Percentiles rank a stretch among this genome's conserved stretches.
Conservation (phyloP, 2,113 vertebrate species). For the Ptilorrhoa leucosticta region DNA sequence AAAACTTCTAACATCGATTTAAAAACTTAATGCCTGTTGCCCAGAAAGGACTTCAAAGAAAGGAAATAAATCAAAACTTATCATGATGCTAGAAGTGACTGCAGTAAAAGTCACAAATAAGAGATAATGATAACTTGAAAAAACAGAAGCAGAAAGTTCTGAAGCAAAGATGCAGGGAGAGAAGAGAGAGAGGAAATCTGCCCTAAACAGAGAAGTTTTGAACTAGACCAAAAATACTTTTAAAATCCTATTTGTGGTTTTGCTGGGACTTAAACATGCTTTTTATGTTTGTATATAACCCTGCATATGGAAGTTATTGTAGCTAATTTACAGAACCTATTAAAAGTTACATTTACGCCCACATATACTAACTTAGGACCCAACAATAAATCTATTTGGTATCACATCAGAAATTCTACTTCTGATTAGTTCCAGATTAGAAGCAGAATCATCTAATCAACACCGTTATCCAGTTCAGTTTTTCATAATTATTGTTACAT, state of each 20-base stretch:
- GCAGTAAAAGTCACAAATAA: slow-evolving; percentile 38
- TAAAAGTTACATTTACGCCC: neutral
- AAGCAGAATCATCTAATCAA: neutral
- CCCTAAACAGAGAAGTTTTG: neutral
- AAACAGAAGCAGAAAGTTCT: neutral
- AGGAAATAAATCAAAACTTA: slow-evolving; percentile 54
- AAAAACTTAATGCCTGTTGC: slow-evolving; percentile 65
- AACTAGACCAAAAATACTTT: neutral
- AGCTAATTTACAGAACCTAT: neutral
- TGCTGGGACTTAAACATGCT: neutral
- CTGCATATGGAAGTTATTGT: neutral
- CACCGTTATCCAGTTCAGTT: neutral
- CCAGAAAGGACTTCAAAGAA: slow-evolving; percentile 70
- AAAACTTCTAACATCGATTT: slow-evolving; percentile 67
- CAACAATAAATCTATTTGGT: neutral
- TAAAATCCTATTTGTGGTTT: neutral
- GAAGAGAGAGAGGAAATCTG: neutral
- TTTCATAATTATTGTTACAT: neutral
- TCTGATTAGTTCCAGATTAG: neutral
- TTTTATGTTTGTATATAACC: neutral
- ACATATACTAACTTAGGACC: neutral
- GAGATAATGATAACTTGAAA: slow-evolving; percentile 15
- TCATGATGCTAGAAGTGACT: slow-evolving; percentile 51
- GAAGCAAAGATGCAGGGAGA: neutral
- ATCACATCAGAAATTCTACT: neutral